phyloP scores from a whole-genome alignment of 2,113 vertebrate species.

The Burhinus oedicnemus region DNA sequence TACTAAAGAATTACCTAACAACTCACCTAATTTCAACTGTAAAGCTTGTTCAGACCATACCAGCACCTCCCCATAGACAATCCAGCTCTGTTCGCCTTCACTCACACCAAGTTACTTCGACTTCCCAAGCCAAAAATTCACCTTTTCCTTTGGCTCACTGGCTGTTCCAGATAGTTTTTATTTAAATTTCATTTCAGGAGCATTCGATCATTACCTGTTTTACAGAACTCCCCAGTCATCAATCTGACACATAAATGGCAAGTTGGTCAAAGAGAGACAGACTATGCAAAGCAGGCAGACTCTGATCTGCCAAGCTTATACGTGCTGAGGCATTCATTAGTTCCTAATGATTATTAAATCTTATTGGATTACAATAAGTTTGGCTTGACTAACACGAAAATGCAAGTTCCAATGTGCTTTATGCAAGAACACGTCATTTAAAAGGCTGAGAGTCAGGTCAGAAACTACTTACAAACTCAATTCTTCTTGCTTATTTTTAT shows the following conservation, averaged over 20 bases:
- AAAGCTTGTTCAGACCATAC: background rate
- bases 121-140: background rate
- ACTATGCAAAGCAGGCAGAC: constrained; percentile 16
- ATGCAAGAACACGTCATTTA: background rate
- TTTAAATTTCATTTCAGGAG: constrained; percentile 39
- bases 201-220: background rate
- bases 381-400: constrained; percentile 22
- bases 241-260: background rate
- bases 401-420: background rate
- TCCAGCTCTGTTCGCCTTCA: constrained; percentile 6
- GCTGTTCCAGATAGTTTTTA: constrained; percentile 5
- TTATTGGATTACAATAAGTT: constrained; percentile 49
- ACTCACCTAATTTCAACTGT: background rate
- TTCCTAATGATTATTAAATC: constrained; percentile 46
- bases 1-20: background rate
- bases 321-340: constrained; percentile 34
- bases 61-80: background rate
- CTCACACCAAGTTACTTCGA: constrained; percentile 3
- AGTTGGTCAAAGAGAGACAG: constrained; percentile 11
- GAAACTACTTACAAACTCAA: background rate
- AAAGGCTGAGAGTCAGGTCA: background rate
- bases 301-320: constrained; percentile 24
- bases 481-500: background rate
- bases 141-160: background rate
- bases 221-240: constrained; percentile 35